Evolutionary conservation across 2,797 vertebrate species (phyloP).

Genomic region (Spinus pinus): DNA sequence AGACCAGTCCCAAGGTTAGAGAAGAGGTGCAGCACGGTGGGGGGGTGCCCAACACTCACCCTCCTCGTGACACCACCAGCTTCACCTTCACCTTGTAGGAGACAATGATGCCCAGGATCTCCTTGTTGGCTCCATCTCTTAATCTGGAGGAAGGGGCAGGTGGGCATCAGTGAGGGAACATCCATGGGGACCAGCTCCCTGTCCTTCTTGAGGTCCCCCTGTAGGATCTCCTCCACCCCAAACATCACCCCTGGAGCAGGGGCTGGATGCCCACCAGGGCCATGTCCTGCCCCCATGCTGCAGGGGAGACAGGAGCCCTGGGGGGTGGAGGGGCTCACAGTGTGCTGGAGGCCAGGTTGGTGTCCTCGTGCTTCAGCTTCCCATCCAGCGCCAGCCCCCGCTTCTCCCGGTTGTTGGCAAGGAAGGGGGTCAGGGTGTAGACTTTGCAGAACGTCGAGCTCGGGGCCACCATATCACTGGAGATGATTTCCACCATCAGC

Average conservation of each 20-base stretch:
- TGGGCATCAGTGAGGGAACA: fast-evolving
- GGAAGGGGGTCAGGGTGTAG: conserved; percentile 92
- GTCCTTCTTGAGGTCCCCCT: background rate
- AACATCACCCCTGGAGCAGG: background rate
- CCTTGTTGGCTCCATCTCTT: conserved; percentile 90
- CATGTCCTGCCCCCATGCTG: background rate
- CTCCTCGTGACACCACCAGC: conserved; percentile 93
- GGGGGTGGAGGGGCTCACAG: conserved; percentile 78
- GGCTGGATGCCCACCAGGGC: background rate
- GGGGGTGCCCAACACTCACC: conserved; percentile 76
- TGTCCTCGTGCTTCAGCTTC: conserved; percentile 96
- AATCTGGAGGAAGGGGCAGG: conserved; percentile 73
- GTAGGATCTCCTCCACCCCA: background rate
- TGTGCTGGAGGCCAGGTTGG: conserved; percentile 94
- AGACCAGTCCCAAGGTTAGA: background rate
- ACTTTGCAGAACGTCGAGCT: conserved; percentile 96
- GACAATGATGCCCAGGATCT: conserved; percentile 93
- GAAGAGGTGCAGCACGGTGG: background rate
- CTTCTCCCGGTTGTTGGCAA: conserved; percentile 94
- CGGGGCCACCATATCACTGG: conserved; percentile 89
- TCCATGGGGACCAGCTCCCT: background rate
- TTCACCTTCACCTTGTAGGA: conserved; percentile 98
- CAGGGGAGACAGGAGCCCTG: background rate
- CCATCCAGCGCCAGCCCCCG: conserved; percentile 91
- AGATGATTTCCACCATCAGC: background rate